These are phyloP conservation scores for Darevskia nairensis DNA, from an alignment of 2,797 vertebrate genomes.

Conservation along the genomic window DNA sequence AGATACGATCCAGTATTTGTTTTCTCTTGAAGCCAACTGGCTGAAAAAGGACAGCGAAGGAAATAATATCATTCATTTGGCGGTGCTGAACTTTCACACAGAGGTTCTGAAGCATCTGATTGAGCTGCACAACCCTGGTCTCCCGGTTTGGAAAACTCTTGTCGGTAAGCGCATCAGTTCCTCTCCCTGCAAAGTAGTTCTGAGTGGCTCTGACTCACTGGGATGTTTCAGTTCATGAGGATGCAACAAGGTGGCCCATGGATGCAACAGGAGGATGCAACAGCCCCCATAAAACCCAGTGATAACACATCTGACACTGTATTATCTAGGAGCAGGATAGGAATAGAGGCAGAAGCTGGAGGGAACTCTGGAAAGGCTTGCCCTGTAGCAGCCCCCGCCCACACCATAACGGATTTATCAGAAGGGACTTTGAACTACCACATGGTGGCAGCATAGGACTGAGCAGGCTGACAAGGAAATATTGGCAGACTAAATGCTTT, in stretches of 20 bases:
- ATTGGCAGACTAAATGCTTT: not conserved
- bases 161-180: slow-evolving; percentile 71
- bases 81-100: slow-evolving; percentile 80
- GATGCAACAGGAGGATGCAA: too few species aligned
- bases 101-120: slow-evolving; percentile 77
- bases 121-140: slow-evolving; percentile 73
- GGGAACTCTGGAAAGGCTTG: not conserved
- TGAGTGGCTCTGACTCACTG: not conserved
- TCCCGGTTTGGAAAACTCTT: slow-evolving; percentile 81
- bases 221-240: not conserved
- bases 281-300: not conserved
- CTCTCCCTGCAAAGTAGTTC: slow-evolving; percentile 19
- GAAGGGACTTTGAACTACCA: not conserved
- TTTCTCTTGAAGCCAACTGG: slow-evolving; percentile 78
- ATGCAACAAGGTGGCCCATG: too few species aligned
- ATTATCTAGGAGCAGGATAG: not conserved
- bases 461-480: not conserved
- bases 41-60: slow-evolving; percentile 76
- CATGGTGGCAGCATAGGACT: not conserved
- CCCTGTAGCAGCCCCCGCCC: not conserved
- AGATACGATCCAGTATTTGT: slow-evolving; percentile 77
- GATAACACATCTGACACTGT: not conserved
- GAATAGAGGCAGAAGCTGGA: not conserved
- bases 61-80: slow-evolving; percentile 80
- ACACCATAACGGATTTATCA: not conserved